Base-by-base conservation (phyloP, 2,797 vertebrate species). In the Enteromius anoplus region DNA sequence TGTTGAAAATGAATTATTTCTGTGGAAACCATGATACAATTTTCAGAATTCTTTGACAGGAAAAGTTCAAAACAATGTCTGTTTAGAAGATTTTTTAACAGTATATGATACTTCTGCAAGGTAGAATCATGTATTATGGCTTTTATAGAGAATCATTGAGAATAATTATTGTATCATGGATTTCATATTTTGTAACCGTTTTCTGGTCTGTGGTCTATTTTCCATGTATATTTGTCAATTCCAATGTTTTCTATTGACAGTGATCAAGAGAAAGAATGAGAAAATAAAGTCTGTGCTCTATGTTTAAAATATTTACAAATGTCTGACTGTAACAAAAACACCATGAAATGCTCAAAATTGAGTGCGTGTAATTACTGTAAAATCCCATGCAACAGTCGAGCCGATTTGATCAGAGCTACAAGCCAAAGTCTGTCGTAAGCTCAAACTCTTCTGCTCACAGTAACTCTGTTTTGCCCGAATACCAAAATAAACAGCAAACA, bases 401-500 rank as follows among this genome's bases (percentile, higher is more conserved):
- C 17, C 0, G 21, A 72, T 72, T 32, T 71, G 2, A 80, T 32
- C 17, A 71, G 40, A 71, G 23, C 68, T 62, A 47, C 1, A 19
- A 53, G 53, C 40, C 55, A 32, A n/a, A n/a, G 40, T 71, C 17
- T 47, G 53, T 71, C 11, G 23, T 60, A n/a, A 47, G 37, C 26
- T 71, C 17, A 40, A 42, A 37, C 37, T 60, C 49, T 70, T 70
- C 17, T 68, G 49, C 51, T 75, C 72, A 80, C 26, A 66, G 76
- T 66, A 51, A 11, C 32, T 3, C 5, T 3, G 11, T 70, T 69
- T 80, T 55, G 17, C 49, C 26, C 5, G 58, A 70, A 70, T 58
- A 70, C n/a, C 51, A 75, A 62, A 81, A 73, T 73, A 75, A 81
- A 73, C 80, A 12, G 17, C 14, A 58, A 60, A 49, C 37, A 32